phyloP scores from a whole-genome alignment of 2,888 invertebrate species.

The Trilocha varians region DNA sequence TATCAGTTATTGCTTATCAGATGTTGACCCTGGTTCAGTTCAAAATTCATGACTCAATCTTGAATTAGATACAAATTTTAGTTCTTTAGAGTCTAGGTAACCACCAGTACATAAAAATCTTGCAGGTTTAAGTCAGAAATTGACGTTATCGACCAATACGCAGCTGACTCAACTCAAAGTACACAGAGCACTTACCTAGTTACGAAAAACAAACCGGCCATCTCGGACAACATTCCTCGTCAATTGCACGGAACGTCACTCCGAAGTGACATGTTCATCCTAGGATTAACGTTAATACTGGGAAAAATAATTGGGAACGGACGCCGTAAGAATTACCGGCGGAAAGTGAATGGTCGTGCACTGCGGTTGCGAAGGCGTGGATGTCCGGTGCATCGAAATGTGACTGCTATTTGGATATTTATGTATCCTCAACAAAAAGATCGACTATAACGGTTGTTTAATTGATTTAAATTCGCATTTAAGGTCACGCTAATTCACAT shows the following conservation, averaged over 20 bases:
- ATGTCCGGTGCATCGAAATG: neutral
- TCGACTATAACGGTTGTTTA: neutral
- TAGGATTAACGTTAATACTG: slow-evolving; percentile 15
- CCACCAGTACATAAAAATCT: no score
- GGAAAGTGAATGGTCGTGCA: slow-evolving; percentile 19
- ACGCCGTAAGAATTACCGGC: slow-evolving; percentile 38
- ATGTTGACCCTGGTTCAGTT: no score
- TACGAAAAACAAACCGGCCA: neutral
- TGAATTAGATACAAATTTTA: no score
- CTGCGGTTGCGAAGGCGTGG: neutral
- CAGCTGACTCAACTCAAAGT: no score
- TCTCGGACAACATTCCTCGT: slow-evolving; percentile 3
- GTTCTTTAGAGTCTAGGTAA: no score
- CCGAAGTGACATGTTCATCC: slow-evolving; percentile 5
- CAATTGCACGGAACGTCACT: slow-evolving; percentile 9
- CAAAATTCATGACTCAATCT: no score
- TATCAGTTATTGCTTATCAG: no score
- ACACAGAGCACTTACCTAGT: slow-evolving; percentile 10
- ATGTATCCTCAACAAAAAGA: no score
- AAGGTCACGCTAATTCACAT: no score
- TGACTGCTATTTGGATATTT: neutral
- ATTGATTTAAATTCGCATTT: neutral
- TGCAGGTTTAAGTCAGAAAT: no score
- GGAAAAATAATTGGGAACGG: slow-evolving; percentile 30
- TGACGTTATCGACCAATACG: no score